Base-by-base conservation (phyloP, 2,113 vertebrate species). In the Physeter macrocephalus region DNA sequence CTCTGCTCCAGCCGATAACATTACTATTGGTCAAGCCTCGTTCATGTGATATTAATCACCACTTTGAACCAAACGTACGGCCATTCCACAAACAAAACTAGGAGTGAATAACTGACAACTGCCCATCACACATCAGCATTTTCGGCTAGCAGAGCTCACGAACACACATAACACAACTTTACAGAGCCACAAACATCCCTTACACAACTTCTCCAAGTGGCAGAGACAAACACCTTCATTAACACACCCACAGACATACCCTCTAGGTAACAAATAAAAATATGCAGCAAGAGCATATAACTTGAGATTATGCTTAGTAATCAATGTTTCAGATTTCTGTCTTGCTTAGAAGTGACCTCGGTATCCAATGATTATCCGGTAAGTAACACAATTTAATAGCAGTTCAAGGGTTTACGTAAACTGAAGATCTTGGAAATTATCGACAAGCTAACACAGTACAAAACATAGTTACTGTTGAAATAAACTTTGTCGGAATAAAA, bases 1-100 rank as follows among this genome's bases (percentile, higher is more conserved):
- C 7, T 54, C 17, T 20, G 1, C 20, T 54, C 2, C 52, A 2
- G 17, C 17, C 0, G 17, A 54, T 54, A 20, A 54, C 17, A 54
- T 54, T 20, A 54, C 17, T 59, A 59, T 25, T 9, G 57, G 23
- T 59, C 57, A 25, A 52, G 49, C 4, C 57, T 59, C 57, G 25
- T 59, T 59, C 23, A 3, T 25, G 9, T 10, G 43, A 27, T 43
- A 74, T 6, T 43, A 29, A 43, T 43, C 2, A 41, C 17, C 43
- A 29, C 23, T 43, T 43, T 43, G 41, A 74, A 74, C 23, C 39
- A 43, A 74, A 29, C 12, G 43, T 74, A 74, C 39, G 43, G 29
- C 41, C 25, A 29, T 43, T 29, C 17, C 13, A 46, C 13, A 29
- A 12, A 74, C 25, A 74, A 46, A 43, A 17, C 25, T 74, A 29